A percentile compares a stretch with the other conserved stretches of the same genome.
Evolutionary conservation across 2,113 vertebrate genomes (phyloP).

Genomic region (Gnathonemus echidnorhynchus): DNA sequence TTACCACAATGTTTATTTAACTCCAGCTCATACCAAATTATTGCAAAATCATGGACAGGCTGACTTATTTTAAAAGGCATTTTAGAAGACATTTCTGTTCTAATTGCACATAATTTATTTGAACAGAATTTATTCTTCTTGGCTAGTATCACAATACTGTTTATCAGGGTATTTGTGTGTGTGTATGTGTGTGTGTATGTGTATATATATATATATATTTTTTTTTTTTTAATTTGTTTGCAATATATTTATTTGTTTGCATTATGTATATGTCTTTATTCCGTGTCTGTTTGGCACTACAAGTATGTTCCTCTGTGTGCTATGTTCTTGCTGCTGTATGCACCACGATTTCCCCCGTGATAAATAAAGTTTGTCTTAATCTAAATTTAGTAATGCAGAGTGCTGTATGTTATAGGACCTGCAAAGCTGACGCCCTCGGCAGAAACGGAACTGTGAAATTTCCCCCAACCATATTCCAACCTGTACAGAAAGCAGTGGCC

Average conservation of each 20-base stretch:
- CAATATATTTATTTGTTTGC: background rate
- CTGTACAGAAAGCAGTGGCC: background rate
- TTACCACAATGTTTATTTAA: background rate
- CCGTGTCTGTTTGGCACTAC: background rate
- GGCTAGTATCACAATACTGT: background rate
- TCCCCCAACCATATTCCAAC: background rate
- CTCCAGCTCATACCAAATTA: background rate
- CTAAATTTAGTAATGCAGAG: background rate
- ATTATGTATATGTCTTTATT: background rate
- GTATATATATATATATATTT: no score
- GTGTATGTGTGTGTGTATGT: no score
- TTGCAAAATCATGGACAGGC: background rate
- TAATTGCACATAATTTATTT: background rate
- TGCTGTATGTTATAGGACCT: background rate
- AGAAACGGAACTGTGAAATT: background rate
- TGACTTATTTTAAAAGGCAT: background rate
- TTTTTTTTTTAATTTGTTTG: no score
- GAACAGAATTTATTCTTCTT: background rate
- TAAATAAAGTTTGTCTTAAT: background rate
- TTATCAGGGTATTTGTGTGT: background rate
- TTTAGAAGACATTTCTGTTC: background rate
- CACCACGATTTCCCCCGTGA: background rate
- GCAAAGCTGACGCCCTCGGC: background rate
- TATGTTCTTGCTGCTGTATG: background rate
- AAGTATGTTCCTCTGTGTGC: background rate